Conservation (phyloP, 2,113 vertebrate genomes). For the Oryctolagus cuniculus region DNA sequence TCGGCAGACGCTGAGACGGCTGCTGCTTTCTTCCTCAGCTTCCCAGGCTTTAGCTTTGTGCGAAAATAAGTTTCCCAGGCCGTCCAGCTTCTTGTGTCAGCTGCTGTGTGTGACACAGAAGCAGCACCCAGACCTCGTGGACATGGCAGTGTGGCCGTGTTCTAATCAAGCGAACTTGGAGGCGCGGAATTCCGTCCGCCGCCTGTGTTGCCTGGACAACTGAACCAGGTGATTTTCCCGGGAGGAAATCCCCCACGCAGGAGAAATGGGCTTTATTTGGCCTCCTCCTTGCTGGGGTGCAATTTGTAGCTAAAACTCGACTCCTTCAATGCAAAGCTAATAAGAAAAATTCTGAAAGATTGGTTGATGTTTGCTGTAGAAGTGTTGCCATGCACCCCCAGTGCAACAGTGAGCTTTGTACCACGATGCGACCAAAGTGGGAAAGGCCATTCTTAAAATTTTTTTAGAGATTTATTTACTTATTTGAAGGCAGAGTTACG, state of each 20-base stretch:
- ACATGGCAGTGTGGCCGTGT: background rate
- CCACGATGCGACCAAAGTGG: background rate
- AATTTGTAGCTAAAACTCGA: constrained; percentile 29
- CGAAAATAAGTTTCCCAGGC: background rate
- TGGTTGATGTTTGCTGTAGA: background rate
- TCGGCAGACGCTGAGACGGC: background rate
- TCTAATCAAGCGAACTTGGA: background rate
- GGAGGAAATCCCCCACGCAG: background rate
- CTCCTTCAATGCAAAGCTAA: background rate
- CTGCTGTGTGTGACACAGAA: background rate
- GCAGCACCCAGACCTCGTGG: background rate
- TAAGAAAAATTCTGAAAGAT: constrained; percentile 42
- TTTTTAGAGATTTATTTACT: too few species aligned
- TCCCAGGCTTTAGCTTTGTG: background rate
- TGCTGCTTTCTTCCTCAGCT: background rate
- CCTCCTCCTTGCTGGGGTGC: background rate
- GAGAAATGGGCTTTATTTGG: constrained; percentile 6
- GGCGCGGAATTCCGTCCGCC: background rate
- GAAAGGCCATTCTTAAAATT: too few species aligned
- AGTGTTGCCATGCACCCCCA: background rate
- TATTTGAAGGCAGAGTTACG: too few species aligned
- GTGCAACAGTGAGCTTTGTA: background rate
- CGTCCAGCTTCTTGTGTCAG: background rate
- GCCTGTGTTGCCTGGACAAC: background rate
- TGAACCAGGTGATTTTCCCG: background rate